A percentile compares a stretch with the other conserved stretches of the same genome.
These are phyloP conservation scores for Zophobas atratus DNA, from an alignment of 1,140 invertebrate species.

Conservation along the genomic window DNA sequence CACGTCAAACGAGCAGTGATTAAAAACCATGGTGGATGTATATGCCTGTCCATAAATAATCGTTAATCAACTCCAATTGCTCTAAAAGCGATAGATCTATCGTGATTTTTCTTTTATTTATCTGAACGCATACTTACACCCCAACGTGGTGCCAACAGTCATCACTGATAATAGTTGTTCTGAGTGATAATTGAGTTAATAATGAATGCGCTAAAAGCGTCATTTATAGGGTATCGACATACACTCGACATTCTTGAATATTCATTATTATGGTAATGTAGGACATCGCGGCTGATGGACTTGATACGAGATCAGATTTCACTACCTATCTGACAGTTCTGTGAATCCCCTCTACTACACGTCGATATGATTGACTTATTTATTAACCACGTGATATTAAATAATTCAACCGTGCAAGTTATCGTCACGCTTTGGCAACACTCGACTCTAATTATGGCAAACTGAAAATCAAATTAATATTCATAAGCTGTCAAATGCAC, in stretches of 20 bases:
- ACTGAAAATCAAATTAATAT: slow-evolving; percentile 24
- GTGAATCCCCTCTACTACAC: not conserved
- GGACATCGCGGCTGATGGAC: slow-evolving; percentile 41
- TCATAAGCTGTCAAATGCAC: slow-evolving; percentile 18
- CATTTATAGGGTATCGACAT: slow-evolving; percentile 45
- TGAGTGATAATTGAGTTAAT: slow-evolving; percentile 18
- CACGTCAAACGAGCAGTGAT: not conserved
- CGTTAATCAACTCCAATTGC: too few relatives aligned
- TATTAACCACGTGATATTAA: slow-evolving; percentile 32
- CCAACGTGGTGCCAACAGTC: too few relatives aligned
- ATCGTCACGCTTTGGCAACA: slow-evolving; percentile 17
- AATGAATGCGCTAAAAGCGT: slow-evolving; percentile 36
- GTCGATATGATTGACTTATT: slow-evolving; percentile 28
- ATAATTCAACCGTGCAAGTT: slow-evolving; percentile 29
- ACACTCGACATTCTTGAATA: slow-evolving; percentile 45
- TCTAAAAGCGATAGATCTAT: too few relatives aligned
- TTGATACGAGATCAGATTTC: slow-evolving; percentile 37
- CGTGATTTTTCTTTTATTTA: too few relatives aligned
- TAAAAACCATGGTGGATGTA: not conserved
- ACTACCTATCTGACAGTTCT: slow-evolving; percentile 23
- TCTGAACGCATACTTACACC: too few relatives aligned
- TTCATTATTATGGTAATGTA: slow-evolving; percentile 45
- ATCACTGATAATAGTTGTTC: not conserved
- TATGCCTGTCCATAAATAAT: too few relatives aligned
- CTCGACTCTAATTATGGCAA: slow-evolving; percentile 13